Base-by-base conservation (phyloP, 2,888 invertebrate genomes). In the Corythucha ciliata region DNA sequence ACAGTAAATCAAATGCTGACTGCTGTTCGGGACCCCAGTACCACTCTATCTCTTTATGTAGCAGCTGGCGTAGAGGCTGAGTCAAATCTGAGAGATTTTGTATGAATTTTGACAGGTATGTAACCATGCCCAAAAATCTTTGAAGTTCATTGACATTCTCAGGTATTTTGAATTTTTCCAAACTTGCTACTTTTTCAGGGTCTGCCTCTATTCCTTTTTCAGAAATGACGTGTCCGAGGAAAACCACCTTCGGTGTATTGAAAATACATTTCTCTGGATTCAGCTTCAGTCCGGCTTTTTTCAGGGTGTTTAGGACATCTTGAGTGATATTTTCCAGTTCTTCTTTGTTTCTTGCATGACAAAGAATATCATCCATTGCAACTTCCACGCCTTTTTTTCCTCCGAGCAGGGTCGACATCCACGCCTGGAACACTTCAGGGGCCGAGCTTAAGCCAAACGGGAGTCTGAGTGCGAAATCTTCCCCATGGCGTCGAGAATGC, bases 191-290 rank as follows among this genome's bases (percentile, higher is more conserved):
- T 55, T 61, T 59, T 22, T 61, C 55, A 24, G 54, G 49, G 36
- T 59, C 59, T 5, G 55, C 54, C 5, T 50, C 32, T 5, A 63
- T 61, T 5, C 61, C 61, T 7, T 57, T 32, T 25, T 52, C 50
- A 3, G 59, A 55, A 7, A 62, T 50, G 2, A 60, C 52, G 40
- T 64, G 62, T 2, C 62, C 63, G n/a, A 64, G 22, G 33, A 45
- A 45, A 3, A 20, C 2, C 0, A 64, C 41, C 51, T 55, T 47
- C 53, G 58, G 2, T 57, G 44, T 26, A 20, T 56, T 48, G 34
- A 60, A 41, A 16, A 53, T 12, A 47, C 61, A 63, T 59, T 65
- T 65, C 5, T 58, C 51, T 26, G 60, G 50, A 40, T 67, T 65
- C 7, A 66, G 50, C 8, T 58, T 48, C 1, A 65, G 59, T 52